A percentile compares a stretch with the other conserved stretches of the same genome.
Evolutionary conservation across 2,797 vertebrate species (phyloP).

Genomic region (Iguana delicatissima): DNA sequence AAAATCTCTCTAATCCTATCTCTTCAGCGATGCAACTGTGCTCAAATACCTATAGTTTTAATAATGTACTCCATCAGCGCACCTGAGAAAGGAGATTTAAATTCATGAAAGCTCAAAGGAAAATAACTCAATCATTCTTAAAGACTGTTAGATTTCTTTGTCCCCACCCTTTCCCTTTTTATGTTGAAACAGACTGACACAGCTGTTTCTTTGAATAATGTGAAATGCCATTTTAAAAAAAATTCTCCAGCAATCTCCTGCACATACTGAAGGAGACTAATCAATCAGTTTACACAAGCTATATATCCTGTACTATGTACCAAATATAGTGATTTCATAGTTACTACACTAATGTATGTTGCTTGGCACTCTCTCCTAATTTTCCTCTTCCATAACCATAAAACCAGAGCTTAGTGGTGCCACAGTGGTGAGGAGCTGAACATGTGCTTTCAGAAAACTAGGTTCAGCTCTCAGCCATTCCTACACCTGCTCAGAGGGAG

Average conservation of each 20-base stretch:
- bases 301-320: neutral
- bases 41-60: no score
- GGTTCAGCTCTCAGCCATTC: neutral
- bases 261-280: neutral
- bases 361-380: fast-evolving
- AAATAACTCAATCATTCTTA: no score
- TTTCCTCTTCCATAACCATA: neutral
- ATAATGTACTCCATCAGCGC: no score
- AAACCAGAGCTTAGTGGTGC: neutral
- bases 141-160: no score
- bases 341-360: neutral
- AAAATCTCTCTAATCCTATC: no score
- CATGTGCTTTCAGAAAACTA: neutral
- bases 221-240: neutral
- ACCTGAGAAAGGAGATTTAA: no score
- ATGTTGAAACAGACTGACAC: no score
- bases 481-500: neutral
- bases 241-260: neutral
- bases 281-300: neutral
- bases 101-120: no score
- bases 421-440: neutral
- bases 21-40: no score
- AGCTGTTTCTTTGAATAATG: neutral
- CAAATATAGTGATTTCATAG: neutral
- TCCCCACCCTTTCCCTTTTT: no score